Evolutionary conservation across 1,140 invertebrate genomes (phyloP).

Genomic region (Diorhabda carinulata): DNA sequence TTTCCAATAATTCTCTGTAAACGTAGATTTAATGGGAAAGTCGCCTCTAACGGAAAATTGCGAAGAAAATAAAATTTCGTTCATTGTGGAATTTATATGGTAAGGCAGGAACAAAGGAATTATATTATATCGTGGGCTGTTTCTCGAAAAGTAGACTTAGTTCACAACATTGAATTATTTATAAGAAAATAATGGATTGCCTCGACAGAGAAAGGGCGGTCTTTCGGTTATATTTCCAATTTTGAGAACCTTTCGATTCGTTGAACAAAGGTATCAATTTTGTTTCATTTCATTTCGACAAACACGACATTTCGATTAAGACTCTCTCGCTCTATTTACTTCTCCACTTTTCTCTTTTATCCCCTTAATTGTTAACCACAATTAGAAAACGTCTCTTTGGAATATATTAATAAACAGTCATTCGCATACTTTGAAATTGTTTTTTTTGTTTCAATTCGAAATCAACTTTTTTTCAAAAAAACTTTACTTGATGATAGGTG

Average conservation of each 20-base stretch:
- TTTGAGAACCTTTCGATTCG: not conserved
- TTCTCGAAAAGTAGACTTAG: conserved; percentile 1
- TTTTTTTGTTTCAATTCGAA: too few species aligned
- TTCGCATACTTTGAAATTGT: too few species aligned
- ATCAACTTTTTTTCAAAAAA: too few species aligned
- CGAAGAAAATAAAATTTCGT: not conserved
- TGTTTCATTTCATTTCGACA: conserved; percentile 2
- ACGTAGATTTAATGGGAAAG: not conserved
- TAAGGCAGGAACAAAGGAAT: conserved; percentile 2
- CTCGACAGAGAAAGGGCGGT: not conserved
- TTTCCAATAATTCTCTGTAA: conserved; percentile 2
- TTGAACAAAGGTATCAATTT: conserved; percentile 2
- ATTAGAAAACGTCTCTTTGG: not conserved
- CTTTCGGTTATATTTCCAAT: not conserved
- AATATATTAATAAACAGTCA: not conserved
- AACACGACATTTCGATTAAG: conserved; percentile 2
- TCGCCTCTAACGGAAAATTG: not conserved
- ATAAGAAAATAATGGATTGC: conserved; percentile 3
- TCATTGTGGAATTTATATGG: conserved; percentile 2
- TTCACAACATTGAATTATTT: conserved; percentile 3
- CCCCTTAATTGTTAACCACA: not conserved
- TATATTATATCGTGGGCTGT: not conserved
- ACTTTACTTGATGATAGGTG: too few species aligned
- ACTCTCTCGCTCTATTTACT: not conserved
- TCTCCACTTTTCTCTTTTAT: not conserved